Evolutionary conservation across 2,113 vertebrate species (phyloP), one percentile per base, ranked within the genome.

Genomic region (Brachirus orientalis): DNA sequence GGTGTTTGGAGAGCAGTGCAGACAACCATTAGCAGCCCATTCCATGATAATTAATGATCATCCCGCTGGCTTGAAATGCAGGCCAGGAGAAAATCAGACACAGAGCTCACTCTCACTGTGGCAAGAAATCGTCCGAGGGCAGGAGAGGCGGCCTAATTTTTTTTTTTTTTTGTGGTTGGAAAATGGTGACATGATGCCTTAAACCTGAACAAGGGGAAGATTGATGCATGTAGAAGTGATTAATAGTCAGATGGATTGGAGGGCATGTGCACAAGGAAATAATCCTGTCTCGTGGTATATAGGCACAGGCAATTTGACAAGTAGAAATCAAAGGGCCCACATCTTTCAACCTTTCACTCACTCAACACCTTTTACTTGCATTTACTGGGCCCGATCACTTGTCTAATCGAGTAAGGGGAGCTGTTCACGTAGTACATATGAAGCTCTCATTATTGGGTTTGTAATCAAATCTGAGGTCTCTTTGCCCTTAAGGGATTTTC

Each of bases 11-110:
- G 81, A 82, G 61, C 44, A 28, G 69, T n/a, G 62, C 81, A 86
- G 88, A 82, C 82, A 40, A 77, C 88, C 90, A 92, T 91, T 91
- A 91, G 84, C 83, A 85, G 84, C 77, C 86, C 81, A 84, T 91
- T 88, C 84, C 75, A 41, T 65, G 68, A 79, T 91, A 92, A 92
- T 93, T 92, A 93, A 92, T 89, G 87, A 86, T 88, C 67, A 63
- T 87, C 79, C 79, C 75, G 66, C 75, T 85, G 90, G 84, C 87
- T 84, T 22, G 45, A 69, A 87, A 88, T 88, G 77, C 76, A 77
- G 78, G 58, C 71, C 54, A 1, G 28, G 51, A 77, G 80, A 80
- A 79, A 83, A 82, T 67, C 80, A 54, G 73, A 66, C 66, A 65
- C 63, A 47, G 72, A 38, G 67, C 56, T 53, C 20, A 11, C 67